Evolutionary conservation across 2,888 invertebrate genomes (phyloP).

Genomic region (Ptycholaimellus sp.): DNA sequence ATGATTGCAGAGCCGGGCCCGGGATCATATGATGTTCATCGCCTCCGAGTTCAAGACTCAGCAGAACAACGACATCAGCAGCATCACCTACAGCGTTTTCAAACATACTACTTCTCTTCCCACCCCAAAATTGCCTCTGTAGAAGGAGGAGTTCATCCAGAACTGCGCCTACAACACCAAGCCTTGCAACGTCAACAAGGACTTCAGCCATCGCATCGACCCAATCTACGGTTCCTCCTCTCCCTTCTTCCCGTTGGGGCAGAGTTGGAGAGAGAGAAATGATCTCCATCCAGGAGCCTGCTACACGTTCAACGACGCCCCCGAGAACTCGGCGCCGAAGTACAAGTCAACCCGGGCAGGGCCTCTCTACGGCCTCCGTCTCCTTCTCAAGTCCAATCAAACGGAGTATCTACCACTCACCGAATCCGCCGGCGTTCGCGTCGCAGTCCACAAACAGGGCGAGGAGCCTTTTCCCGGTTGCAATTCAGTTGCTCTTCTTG

Average conservation of each 20-base stretch:
- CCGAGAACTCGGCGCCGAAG: constrained; percentile 3
- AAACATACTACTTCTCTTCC: too few relatives aligned
- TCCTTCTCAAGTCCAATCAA: constrained; percentile 15
- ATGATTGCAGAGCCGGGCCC: too few relatives aligned
- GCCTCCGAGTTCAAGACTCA: too few relatives aligned
- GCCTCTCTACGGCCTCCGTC: constrained; percentile 25
- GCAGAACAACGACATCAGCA: neutral
- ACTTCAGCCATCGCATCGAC: neutral
- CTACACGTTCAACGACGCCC: constrained; percentile 22
- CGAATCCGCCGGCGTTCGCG: constrained; percentile 25
- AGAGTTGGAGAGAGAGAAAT: neutral
- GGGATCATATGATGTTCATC: too few relatives aligned
- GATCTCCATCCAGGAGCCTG: too few relatives aligned
- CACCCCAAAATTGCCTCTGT: too few relatives aligned
- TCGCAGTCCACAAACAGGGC: constrained; percentile 25
- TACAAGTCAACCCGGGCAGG: constrained; percentile 17
- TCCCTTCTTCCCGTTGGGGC: neutral
- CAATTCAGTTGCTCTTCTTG: too few relatives aligned
- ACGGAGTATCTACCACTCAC: constrained; percentile 21
- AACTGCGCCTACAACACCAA: constrained; percentile 19
- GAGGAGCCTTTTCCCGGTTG: constrained; percentile 9
- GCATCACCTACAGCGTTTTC: constrained; percentile 12
- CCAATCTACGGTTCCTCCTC: neutral
- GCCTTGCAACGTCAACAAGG: constrained; percentile 14
- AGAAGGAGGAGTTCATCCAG: constrained; percentile 17